These are phyloP conservation scores for Fabriciana adippe DNA, from an alignment of 2,888 invertebrate genomes.

Conservation along the genomic window DNA sequence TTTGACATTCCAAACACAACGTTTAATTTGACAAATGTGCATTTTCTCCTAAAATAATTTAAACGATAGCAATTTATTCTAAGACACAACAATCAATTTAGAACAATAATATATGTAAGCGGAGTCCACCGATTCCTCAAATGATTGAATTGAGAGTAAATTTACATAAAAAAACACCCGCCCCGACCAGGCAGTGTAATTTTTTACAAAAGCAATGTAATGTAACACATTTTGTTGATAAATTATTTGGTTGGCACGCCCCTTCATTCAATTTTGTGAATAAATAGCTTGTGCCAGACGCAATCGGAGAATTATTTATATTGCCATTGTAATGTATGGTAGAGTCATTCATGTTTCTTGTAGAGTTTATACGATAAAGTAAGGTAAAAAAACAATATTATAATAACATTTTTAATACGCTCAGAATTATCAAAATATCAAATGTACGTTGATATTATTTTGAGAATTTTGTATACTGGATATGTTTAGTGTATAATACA, in stretches of 20 bases:
- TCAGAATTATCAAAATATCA: too few relatives aligned
- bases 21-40: background rate
- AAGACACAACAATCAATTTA: background rate
- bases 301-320: conserved; percentile 46
- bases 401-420: too few relatives aligned
- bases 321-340: conserved; percentile 32
- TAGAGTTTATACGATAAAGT: background rate
- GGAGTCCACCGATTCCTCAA: conserved; percentile 16
- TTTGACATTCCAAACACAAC: too few relatives aligned
- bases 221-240: conserved; percentile 49
- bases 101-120: background rate
- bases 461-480: too few relatives aligned
- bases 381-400: too few relatives aligned
- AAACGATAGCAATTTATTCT: background rate
- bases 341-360: background rate
- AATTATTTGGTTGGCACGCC: conserved; percentile 47
- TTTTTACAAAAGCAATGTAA: conserved; percentile 46
- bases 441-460: too few relatives aligned
- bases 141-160: conserved; percentile 42
- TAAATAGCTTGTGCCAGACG: conserved; percentile 46
- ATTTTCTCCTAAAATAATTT: background rate
- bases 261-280: conserved; percentile 48
- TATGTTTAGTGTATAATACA: too few relatives aligned
- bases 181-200: conserved; percentile 43
- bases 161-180: conserved; percentile 41